Conservation (phyloP, 2,113 vertebrate genomes). For the Ceyx margarethae region DNA sequence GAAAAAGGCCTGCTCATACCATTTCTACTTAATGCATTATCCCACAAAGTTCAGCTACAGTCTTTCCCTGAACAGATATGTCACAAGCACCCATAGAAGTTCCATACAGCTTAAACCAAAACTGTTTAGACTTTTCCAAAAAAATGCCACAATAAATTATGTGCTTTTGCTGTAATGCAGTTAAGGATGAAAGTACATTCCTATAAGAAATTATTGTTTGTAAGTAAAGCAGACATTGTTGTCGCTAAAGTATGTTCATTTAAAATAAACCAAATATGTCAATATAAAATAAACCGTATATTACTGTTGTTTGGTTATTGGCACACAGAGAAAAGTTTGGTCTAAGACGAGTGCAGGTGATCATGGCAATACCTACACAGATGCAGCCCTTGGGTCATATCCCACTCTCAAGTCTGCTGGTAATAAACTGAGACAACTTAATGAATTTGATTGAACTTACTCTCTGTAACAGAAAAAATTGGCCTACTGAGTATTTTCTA, state of each 20-base stretch:
- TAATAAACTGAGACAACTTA: not conserved
- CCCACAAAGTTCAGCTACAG: not conserved
- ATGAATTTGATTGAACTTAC: conserved; percentile 14
- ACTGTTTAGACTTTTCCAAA: not conserved
- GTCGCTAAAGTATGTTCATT: not conserved
- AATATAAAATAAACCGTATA: not conserved
- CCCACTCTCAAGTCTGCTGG: not conserved
- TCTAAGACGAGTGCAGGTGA: not conserved
- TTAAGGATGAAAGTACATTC: not conserved
- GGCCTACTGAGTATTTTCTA: not conserved
- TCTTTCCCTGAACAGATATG: not conserved
- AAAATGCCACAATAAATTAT: not conserved
- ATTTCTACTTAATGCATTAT: not conserved
- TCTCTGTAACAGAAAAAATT: not conserved
- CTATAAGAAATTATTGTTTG: not conserved
- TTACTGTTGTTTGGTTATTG: not conserved
- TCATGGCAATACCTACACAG: not conserved
- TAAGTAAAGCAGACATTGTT: not conserved
- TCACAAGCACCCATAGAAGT: not conserved
- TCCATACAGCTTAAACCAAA: not conserved
- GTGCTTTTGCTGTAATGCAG: not conserved
- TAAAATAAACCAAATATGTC: not conserved
- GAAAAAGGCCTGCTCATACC: not conserved
- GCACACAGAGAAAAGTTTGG: not conserved
- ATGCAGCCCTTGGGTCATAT: not conserved